These are phyloP conservation scores for Lasioglossum pauxillum DNA, from an alignment of 2,888 invertebrate species.

Conservation along the genomic window DNA sequence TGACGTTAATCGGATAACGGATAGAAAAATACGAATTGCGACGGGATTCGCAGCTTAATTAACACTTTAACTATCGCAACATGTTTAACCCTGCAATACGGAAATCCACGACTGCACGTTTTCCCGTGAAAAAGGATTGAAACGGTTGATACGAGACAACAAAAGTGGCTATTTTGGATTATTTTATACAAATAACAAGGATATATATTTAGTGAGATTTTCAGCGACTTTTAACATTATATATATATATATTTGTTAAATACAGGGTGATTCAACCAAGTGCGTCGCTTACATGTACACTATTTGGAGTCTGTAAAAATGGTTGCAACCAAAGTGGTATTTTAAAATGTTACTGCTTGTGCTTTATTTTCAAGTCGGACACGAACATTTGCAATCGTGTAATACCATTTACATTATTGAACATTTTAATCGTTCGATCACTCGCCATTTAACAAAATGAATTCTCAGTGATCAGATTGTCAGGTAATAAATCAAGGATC, in stretches of 20 bases:
- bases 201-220: no score
- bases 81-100: neutral
- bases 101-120: neutral
- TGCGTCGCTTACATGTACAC: no score
- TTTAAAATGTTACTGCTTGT: no score
- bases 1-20: slow-evolving; percentile 29
- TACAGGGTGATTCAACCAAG: no score
- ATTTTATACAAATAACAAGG: no score
- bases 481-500: neutral
- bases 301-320: no score
- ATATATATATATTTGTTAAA: no score
- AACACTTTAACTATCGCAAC: neutral
- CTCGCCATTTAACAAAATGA: neutral
- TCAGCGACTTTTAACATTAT: no score
- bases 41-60: neutral
- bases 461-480: neutral
- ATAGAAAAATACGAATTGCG: neutral
- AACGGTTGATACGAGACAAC: neutral
- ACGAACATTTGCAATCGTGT: neutral
- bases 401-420: neutral
- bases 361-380: neutral
- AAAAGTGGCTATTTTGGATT: no score
- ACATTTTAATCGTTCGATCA: neutral
- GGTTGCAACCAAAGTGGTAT: neutral
- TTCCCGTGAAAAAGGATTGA: neutral